A percentile compares a stretch with the other conserved stretches of the same genome.
These are phyloP conservation scores for Torymus auratus DNA, from an alignment of 2,888 invertebrate species.

Conservation along the genomic window DNA sequence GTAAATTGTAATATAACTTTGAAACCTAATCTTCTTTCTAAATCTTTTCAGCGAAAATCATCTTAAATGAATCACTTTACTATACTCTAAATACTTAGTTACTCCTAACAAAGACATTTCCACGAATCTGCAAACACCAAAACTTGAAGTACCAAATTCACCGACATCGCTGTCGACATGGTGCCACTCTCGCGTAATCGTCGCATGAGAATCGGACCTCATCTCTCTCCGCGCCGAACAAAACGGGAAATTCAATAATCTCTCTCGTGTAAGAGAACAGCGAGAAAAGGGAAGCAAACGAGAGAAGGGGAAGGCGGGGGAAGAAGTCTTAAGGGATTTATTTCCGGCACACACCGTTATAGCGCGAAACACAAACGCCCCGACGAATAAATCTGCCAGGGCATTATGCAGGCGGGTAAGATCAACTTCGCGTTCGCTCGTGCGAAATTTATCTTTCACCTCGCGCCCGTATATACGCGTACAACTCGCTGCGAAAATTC, in stretches of 20 bases:
- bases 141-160: too few relatives aligned
- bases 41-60: too few relatives aligned
- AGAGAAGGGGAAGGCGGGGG: background rate
- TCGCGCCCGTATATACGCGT: background rate
- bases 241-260: constrained; percentile 30
- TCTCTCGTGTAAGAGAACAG: background rate
- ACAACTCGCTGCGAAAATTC: constrained; percentile 9
- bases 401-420: constrained; percentile 22
- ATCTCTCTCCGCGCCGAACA: background rate
- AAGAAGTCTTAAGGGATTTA: constrained; percentile 23
- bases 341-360: background rate
- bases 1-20: too few relatives aligned
- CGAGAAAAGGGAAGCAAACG: background rate
- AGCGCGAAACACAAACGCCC: constrained; percentile 16
- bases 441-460: constrained; percentile 13
- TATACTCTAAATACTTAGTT: too few relatives aligned
- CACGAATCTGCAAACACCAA: too few relatives aligned
- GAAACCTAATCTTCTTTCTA: too few relatives aligned
- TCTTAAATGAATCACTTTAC: too few relatives aligned
- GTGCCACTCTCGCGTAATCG: background rate
- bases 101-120: too few relatives aligned
- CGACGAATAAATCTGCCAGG: constrained; percentile 8
- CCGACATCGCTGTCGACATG: background rate
- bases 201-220: too few relatives aligned
- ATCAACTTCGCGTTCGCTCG: constrained; percentile 12